Percentiles rank a stretch among this genome's conserved stretches.
phyloP scores from a whole-genome alignment of 2,888 invertebrate species.

The Dryobota labecula region DNA sequence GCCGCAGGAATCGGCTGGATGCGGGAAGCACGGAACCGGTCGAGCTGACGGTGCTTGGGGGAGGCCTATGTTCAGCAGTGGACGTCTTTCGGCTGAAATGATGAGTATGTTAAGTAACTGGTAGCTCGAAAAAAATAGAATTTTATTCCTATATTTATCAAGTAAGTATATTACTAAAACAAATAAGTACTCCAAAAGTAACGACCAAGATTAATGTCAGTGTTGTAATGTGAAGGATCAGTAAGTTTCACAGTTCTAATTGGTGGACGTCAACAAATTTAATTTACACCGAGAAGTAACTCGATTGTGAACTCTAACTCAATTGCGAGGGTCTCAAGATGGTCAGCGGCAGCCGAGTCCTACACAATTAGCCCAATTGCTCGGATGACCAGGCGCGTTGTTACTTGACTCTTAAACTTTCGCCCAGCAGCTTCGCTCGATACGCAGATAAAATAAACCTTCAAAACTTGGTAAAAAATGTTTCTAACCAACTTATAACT shows the following conservation, averaged over 20 bases:
- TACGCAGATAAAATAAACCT: neutral
- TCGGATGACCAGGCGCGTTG: conserved; percentile 17
- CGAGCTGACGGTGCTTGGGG: too few relatives aligned
- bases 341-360: conserved; percentile 31
- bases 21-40: too few relatives aligned
- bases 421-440: neutral
- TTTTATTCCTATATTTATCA: neutral
- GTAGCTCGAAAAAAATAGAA: neutral
- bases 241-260: conserved; percentile 33
- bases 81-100: too few relatives aligned
- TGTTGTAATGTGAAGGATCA: conserved; percentile 24
- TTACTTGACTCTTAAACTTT: conserved; percentile 14
- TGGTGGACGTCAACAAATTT: conserved; percentile 51
- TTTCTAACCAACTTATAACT: neutral
- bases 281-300: conserved; percentile 55
- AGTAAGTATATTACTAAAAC: neutral
- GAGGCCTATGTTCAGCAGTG: too few relatives aligned
- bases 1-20: too few relatives aligned
- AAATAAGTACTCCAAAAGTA: neutral
- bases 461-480: conserved; percentile 8
- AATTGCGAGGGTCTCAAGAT: conserved; percentile 30
- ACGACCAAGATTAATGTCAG: conserved; percentile 4
- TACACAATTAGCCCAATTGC: conserved; percentile 43
- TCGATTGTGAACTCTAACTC: conserved; percentile 51
- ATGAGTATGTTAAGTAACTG: too few relatives aligned